Percentiles rank a stretch among this genome's conserved stretches.
Conservation (phyloP, 2,113 vertebrate species). For the Pogonocichla stellata region DNA sequence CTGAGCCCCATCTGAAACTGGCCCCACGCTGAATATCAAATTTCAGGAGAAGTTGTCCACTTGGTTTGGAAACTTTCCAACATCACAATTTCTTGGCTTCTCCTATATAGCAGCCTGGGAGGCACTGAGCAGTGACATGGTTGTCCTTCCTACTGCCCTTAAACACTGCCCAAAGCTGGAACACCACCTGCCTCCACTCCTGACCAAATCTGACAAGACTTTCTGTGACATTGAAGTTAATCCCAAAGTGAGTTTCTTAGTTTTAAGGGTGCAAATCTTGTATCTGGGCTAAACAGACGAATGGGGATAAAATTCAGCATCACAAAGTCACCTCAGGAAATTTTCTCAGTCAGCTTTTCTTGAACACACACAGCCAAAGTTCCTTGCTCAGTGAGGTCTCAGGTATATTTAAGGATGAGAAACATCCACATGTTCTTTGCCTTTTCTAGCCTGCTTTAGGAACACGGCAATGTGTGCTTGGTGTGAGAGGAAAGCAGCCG, state of each 20-base stretch:
- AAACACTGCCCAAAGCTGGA: neutral
- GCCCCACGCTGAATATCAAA: neutral
- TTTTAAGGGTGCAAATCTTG: neutral
- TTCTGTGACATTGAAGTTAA: neutral
- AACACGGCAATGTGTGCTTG: neutral
- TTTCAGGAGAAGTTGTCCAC: neutral
- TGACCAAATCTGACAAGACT: neutral
- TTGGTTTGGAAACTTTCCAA: neutral
- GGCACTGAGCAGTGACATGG: neutral
- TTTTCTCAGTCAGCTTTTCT: neutral
- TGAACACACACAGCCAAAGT: neutral
- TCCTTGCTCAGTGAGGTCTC: neutral
- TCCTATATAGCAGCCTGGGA: neutral
- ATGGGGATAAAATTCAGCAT: neutral
- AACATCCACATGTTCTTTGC: neutral
- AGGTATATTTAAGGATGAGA: neutral
- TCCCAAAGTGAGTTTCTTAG: neutral
- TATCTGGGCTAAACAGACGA: neutral
- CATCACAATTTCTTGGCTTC: neutral
- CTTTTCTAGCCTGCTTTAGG: neutral
- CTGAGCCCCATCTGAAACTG: neutral
- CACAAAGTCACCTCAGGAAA: neutral
- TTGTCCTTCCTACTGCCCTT: neutral
- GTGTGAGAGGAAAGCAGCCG: neutral
- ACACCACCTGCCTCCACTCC: neutral